Base-by-base conservation (phyloP, 1,140 invertebrate genomes). In the Plodia interpunctella region DNA sequence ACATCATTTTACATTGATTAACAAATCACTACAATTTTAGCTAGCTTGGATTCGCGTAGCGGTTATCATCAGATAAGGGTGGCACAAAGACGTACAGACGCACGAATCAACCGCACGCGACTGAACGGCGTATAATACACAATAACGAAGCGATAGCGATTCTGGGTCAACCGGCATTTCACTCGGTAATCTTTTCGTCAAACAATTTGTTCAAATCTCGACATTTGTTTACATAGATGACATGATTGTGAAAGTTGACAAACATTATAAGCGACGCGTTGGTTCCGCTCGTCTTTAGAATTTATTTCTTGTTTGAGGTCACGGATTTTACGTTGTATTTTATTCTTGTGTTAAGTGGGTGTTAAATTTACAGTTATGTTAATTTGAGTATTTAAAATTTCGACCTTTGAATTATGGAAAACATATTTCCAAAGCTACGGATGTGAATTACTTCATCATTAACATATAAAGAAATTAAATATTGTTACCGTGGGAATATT, bases 141-240 rank as follows among this genome's bases (percentile, higher is more conserved):
- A 44, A 44, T 19, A 49, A 32, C 25, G n/a, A 17, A 28, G 51
- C 19, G 57, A 65, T 66, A 65, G 38, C 50, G 58, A 58, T 63
- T 63, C 44, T 64, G 60, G 65, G 65, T 68, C 69, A 72, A 55
- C 19, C 55, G 60, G 62, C 38, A 59, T 51, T 58, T 52, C 53
- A 28, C 59, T 55, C 51, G 49, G 38, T 52, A 35, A 55, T 57
- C 18, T 44, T 30, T 30, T 62, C 21, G 52, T 59, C 62, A 67
- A 67, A 71, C 60, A 63, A 55, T 61, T 19, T 18, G 50, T 59
- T 49, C 21, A 50, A 44, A 44, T 44, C 38, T 44, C 38, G 38
- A 44, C 59, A 49, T 60, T 44, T 58, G 61, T 70, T 70, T 70
- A 66, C 61, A 44, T 58, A 55, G 63, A 61, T 56, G 68, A 59